Evolutionary conservation across 2,888 invertebrate species (phyloP).

Genomic region (Catonia carolina): DNA sequence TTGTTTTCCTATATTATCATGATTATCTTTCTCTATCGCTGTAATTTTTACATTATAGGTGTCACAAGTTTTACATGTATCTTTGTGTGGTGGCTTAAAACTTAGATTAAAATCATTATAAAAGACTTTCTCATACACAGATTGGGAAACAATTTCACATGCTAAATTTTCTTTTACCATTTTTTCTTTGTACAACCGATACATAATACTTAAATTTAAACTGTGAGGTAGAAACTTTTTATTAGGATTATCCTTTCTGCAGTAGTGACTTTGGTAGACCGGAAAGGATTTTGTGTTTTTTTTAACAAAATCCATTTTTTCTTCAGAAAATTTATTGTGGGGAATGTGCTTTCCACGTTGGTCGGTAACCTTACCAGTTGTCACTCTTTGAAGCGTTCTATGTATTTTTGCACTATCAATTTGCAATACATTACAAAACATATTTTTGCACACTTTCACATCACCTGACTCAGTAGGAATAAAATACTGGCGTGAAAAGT

Average conservation of each 20-base stretch:
- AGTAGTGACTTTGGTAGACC: neutral
- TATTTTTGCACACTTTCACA: neutral
- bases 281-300: neutral
- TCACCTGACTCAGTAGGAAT: too few relatives aligned
- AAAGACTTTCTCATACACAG: constrained; percentile 4
- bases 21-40: neutral
- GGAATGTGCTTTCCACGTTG: constrained; percentile 3
- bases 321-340: constrained; percentile 2
- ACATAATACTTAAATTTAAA: constrained; percentile 1
- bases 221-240: neutral
- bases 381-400: neutral
- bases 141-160: neutral
- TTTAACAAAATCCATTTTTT: neutral
- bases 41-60: neutral
- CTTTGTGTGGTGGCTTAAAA: constrained; percentile 6
- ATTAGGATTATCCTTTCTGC: constrained; percentile 2
- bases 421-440: constrained; percentile 1
- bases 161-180: neutral
- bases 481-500: neutral
- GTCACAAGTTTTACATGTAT: constrained; percentile 2
- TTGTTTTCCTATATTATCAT: neutral
- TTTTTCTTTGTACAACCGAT: constrained; percentile 5
- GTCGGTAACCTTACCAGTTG: neutral
- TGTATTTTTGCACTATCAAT: constrained; percentile 3
- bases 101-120: constrained; percentile 3